Evolutionary conservation across 64 coral and sea anemone species (phyloP).

Genomic region (Montipora sp.): DNA sequence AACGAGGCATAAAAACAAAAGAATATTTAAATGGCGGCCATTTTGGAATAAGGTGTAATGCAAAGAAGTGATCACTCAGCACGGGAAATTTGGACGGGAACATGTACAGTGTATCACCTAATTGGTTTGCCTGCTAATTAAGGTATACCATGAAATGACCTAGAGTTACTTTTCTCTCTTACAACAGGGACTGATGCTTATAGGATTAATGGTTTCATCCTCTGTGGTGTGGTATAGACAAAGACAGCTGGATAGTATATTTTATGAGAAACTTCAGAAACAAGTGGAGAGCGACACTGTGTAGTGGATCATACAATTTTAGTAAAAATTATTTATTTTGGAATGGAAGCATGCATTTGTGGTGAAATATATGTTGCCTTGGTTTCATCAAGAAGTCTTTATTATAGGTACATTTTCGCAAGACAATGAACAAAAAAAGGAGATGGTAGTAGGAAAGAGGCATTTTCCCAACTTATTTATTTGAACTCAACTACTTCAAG

Average conservation of each 20-base stretch:
- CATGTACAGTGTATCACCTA: not conserved
- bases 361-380: no score
- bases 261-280: conserved; percentile 44
- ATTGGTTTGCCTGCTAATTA: not conserved
- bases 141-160: not conserved
- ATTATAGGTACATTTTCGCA: not conserved
- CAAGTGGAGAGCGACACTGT: conserved; percentile 30
- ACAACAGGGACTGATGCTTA: conserved; percentile 15
- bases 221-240: conserved; percentile 31
- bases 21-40: no score
- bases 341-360: not conserved
- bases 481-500: no score
- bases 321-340: not conserved
- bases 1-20: no score
- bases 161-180: not conserved
- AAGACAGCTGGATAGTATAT: conserved; percentile 15
- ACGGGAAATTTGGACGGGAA: no score
- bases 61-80: no score
- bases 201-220: conserved; percentile 13
- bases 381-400: no score
- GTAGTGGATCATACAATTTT: not conserved
- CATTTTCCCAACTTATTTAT: no score
- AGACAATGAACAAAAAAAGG: not conserved
- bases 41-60: no score
- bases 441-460: no score